Conservation (phyloP, 1,140 invertebrate genomes). For the Lasioglossum albipes region DNA sequence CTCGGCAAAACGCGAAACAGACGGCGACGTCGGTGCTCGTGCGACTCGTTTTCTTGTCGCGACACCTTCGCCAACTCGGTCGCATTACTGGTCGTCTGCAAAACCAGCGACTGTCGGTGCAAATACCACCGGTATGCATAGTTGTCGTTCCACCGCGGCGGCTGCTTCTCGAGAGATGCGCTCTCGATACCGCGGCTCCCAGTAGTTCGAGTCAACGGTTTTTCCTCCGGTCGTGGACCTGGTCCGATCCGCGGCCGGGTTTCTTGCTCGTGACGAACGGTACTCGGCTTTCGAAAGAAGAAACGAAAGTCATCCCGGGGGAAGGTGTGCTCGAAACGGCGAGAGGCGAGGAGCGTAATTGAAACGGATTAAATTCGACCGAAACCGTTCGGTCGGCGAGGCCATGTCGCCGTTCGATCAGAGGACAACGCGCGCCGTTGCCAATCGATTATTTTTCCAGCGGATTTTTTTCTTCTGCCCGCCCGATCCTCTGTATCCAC, state of each 20-base stretch:
- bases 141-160: slow-evolving; percentile 33
- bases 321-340: too few species aligned
- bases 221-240: neutral
- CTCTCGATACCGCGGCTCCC: slow-evolving; percentile 11
- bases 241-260: neutral
- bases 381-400: neutral
- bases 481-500: neutral
- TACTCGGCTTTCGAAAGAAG: neutral
- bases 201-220: neutral
- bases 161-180: neutral
- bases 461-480: neutral
- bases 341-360: neutral
- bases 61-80: slow-evolving; percentile 39
- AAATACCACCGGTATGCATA: slow-evolving; percentile 59
- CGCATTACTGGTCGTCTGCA: slow-evolving; percentile 56
- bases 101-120: slow-evolving; percentile 54
- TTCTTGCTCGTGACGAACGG: neutral
- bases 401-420: neutral
- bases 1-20: slow-evolving; percentile 66
- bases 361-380: neutral
- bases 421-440: neutral
- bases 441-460: neutral
- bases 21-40: slow-evolving; percentile 38
- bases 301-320: neutral
- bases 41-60: slow-evolving; percentile 45